Percentiles rank a stretch among this genome's conserved stretches.
These are phyloP conservation scores for Pelvicachromis taeniatus DNA, from an alignment of 2,113 vertebrate species.

Conservation along the genomic window DNA sequence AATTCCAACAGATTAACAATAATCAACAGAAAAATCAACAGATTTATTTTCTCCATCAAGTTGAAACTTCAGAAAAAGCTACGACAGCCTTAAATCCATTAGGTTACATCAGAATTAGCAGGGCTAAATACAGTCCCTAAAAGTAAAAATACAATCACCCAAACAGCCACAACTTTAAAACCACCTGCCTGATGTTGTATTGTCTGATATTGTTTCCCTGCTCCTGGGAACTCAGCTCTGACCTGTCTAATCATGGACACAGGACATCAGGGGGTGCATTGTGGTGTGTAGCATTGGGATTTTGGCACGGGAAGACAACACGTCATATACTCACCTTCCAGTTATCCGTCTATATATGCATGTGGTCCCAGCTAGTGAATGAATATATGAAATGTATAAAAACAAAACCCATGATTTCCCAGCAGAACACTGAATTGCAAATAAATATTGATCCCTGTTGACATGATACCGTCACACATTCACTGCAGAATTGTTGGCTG, in stretches of 20 bases:
- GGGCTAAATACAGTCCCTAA: not conserved
- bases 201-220: not conserved
- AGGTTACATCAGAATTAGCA: not conserved
- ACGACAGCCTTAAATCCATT: not conserved
- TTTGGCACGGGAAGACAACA: too few relatives aligned
- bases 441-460: not conserved
- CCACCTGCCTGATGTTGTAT: not conserved
- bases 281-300: too few relatives aligned
- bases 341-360: too few relatives aligned
- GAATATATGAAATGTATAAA: not conserved
- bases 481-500: not conserved
- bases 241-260: too few relatives aligned
- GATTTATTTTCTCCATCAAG: not conserved
- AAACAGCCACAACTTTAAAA: not conserved
- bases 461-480: not conserved
- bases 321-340: too few relatives aligned
- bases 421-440: not conserved
- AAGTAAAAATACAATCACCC: not conserved
- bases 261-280: too few relatives aligned
- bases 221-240: not conserved
- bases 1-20: too few relatives aligned
- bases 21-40: not conserved
- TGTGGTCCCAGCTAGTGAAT: not conserved
- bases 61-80: not conserved
- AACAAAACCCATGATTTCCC: not conserved